Conservation (phyloP, 2,797 vertebrate genomes). For the Graptemys geographica region DNA sequence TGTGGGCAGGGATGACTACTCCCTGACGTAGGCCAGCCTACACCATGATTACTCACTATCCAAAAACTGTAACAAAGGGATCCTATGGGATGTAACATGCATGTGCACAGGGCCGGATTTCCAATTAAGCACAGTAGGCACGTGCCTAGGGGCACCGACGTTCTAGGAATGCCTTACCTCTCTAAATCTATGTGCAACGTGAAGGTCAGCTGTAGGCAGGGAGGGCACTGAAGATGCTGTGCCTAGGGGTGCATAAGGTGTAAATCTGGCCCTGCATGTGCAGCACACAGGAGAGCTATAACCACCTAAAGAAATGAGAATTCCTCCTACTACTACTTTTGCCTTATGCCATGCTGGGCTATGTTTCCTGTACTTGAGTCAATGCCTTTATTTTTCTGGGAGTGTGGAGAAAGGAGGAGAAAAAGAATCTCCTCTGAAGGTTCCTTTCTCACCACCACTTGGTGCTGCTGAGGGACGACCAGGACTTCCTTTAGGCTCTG, state of each 20-base stretch:
- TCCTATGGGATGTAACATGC: neutral
- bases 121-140: too few species aligned
- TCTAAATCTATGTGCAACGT: too few species aligned
- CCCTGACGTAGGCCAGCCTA: neutral
- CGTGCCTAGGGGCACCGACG: too few species aligned
- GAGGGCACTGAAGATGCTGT: neutral
- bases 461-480: rapidly evolving
- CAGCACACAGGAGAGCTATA: neutral
- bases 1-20: neutral
- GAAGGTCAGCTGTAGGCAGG: neutral
- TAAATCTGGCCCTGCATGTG: neutral
- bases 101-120: neutral
- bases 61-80: neutral
- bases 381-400: neutral
- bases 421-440: neutral
- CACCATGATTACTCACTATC: neutral
- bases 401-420: neutral
- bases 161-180: too few species aligned
- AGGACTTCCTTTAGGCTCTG: neutral
- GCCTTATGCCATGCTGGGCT: slow-evolving; percentile 1
- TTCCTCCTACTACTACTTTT: slow-evolving; percentile 4
- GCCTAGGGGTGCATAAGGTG: neutral
- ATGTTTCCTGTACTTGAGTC: neutral
- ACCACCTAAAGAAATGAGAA: slow-evolving; percentile 44
- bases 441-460: neutral